Evolutionary conservation across 2,888 invertebrate species (phyloP).

Genomic region (Synergus itoensis): DNA sequence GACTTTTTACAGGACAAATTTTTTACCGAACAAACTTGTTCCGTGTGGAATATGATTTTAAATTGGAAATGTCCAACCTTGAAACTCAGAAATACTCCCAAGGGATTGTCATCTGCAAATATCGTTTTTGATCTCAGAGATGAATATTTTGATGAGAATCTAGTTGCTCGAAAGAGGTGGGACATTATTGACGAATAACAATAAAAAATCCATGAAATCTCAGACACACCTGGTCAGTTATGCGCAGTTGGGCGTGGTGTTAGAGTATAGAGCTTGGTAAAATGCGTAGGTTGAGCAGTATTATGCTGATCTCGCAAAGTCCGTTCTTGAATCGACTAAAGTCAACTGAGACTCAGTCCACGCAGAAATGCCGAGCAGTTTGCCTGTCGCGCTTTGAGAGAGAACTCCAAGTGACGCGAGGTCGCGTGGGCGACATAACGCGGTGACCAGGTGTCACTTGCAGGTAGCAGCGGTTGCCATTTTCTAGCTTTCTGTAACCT

Average conservation of each 20-base stretch:
- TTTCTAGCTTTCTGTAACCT: background rate
- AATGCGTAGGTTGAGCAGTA: slow-evolving; percentile 69
- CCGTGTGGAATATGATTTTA: background rate
- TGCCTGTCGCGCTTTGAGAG: slow-evolving; percentile 59
- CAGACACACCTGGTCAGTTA: slow-evolving; percentile 69
- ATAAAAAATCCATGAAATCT: slow-evolving; percentile 62
- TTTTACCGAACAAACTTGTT: too few relatives aligned
- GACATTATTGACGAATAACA: background rate
- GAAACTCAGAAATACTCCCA: background rate
- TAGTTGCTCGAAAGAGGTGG: background rate
- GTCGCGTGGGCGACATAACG: slow-evolving; percentile 43
- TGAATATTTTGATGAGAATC: background rate
- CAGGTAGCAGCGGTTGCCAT: slow-evolving; percentile 60
- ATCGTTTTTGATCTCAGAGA: background rate
- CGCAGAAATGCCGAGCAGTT: slow-evolving; percentile 63
- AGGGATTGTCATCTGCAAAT: background rate
- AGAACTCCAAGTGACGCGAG: slow-evolving; percentile 66
- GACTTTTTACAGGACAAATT: too few relatives aligned
- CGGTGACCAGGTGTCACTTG: slow-evolving; percentile 64
- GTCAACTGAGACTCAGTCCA: slow-evolving; percentile 54
- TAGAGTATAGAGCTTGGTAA: slow-evolving; percentile 58
- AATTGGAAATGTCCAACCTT: background rate
- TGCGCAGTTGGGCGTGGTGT: slow-evolving; percentile 64
- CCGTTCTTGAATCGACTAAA: slow-evolving; percentile 55
- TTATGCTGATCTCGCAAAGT: slow-evolving; percentile 68